Evolutionary conservation across 2,113 vertebrate species (phyloP).

Genomic region (Chaetodon auriga): DNA sequence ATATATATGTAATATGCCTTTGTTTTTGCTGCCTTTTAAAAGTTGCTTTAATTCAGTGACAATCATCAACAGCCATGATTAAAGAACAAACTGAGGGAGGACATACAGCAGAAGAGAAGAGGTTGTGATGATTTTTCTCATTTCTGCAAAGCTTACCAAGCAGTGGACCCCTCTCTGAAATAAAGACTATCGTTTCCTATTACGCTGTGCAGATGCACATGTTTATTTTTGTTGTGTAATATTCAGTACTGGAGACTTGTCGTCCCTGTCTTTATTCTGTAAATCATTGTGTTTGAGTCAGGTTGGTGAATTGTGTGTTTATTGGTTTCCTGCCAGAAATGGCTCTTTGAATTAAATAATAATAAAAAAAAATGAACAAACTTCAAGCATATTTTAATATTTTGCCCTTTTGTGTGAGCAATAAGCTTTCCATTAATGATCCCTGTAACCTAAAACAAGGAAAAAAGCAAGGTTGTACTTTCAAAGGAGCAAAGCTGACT

Average conservation of each 20-base stretch:
- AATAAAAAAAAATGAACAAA: slow-evolving; percentile 5
- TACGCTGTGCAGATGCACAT: slow-evolving; percentile 28
- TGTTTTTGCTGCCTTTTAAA: slow-evolving; percentile 12
- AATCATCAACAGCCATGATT: not conserved
- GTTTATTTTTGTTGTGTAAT: slow-evolving; percentile 38
- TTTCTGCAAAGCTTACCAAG: not conserved
- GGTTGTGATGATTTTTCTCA: not conserved
- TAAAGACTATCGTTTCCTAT: slow-evolving; percentile 13
- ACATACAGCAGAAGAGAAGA: not conserved
- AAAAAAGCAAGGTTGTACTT: not conserved
- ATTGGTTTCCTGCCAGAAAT: not conserved
- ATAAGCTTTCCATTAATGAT: not conserved
- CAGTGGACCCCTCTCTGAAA: not conserved
- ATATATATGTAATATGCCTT: not conserved
- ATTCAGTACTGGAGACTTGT: slow-evolving; percentile 4
- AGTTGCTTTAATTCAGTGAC: slow-evolving; percentile 5
- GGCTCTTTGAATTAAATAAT: slow-evolving; percentile 16
- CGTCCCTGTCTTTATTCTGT: slow-evolving; percentile 17
- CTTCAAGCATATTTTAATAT: not conserved
- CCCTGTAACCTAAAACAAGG: not conserved
- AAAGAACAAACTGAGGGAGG: not conserved
- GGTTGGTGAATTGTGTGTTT: slow-evolving; percentile 26
- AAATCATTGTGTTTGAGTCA: slow-evolving; percentile 12
- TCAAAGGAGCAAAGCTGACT: too few species aligned
- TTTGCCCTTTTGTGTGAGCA: not conserved